phyloP scores from a whole-genome alignment of 2,113 vertebrate genomes.

The Mustela nigripes region DNA sequence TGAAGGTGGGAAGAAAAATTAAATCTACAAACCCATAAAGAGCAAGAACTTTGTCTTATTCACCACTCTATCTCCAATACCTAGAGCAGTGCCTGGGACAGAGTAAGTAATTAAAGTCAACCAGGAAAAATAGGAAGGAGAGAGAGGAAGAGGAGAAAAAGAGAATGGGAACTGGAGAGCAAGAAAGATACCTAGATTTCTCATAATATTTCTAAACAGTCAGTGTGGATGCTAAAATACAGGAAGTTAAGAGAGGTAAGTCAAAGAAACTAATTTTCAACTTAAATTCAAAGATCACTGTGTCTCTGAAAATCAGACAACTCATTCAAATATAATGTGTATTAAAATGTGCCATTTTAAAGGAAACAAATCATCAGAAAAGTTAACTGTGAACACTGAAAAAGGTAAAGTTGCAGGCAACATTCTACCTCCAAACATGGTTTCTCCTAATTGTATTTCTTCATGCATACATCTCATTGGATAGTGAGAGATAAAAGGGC shows the following conservation, averaged over 20 bases:
- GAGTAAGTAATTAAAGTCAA: background rate
- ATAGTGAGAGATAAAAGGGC: background rate
- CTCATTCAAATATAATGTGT: background rate
- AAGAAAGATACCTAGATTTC: background rate
- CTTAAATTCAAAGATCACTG: constrained; percentile 25
- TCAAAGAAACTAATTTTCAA: background rate
- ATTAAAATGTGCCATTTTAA: background rate
- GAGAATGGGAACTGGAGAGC: background rate
- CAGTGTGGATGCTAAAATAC: background rate
- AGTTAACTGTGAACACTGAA: background rate
- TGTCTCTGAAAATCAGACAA: constrained; percentile 42
- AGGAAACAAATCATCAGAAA: background rate
- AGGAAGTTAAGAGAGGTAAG: background rate
- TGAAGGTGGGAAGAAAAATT: background rate
- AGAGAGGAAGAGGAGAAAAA: background rate
- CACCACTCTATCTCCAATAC: background rate
- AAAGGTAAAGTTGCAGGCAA: background rate
- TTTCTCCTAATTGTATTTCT: background rate
- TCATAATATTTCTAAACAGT: background rate
- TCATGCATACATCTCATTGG: background rate
- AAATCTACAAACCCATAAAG: background rate
- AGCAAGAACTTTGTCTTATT: background rate
- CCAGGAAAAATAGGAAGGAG: background rate
- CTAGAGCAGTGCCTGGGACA: background rate
- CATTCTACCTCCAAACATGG: background rate